Conservation (phyloP, 2,888 invertebrate genomes). For the Erebia palarica region DNA sequence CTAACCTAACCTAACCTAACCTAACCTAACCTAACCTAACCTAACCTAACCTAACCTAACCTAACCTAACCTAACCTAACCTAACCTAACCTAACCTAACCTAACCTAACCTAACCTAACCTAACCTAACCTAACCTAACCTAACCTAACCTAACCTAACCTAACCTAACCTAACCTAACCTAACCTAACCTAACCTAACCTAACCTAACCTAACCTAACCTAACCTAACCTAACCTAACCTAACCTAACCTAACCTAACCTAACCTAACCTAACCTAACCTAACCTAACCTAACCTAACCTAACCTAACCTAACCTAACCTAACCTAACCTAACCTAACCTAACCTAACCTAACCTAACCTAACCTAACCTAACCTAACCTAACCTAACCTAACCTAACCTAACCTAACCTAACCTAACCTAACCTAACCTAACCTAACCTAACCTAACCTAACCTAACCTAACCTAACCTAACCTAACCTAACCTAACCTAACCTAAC, state of each 20-base stretch:
- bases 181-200: slow-evolving; percentile 4
- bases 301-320: slow-evolving; percentile 1
- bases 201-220: slow-evolving; percentile 1
- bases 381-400: slow-evolving; percentile 23
- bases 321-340: neutral
- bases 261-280: slow-evolving; percentile 4
- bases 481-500: neutral
- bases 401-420: slow-evolving; percentile 20
- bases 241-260: slow-evolving; percentile 4
- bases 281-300: slow-evolving; percentile 4
- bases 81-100: neutral
- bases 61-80: slow-evolving; percentile 3
- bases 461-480: neutral
- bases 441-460: too few species aligned
- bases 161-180: slow-evolving; percentile 4
- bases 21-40: slow-evolving; percentile 4
- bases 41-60: slow-evolving; percentile 2
- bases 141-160: slow-evolving; percentile 4
- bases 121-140: slow-evolving; percentile 4
- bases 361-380: slow-evolving; percentile 27
- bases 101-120: slow-evolving; percentile 4
- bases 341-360: slow-evolving; percentile 32
- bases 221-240: slow-evolving; percentile 1
- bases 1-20: slow-evolving; percentile 1
- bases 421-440: too few species aligned